Evolutionary conservation across 2,797 vertebrate genomes (phyloP).

Genomic region (Ataeniobius toweri): DNA sequence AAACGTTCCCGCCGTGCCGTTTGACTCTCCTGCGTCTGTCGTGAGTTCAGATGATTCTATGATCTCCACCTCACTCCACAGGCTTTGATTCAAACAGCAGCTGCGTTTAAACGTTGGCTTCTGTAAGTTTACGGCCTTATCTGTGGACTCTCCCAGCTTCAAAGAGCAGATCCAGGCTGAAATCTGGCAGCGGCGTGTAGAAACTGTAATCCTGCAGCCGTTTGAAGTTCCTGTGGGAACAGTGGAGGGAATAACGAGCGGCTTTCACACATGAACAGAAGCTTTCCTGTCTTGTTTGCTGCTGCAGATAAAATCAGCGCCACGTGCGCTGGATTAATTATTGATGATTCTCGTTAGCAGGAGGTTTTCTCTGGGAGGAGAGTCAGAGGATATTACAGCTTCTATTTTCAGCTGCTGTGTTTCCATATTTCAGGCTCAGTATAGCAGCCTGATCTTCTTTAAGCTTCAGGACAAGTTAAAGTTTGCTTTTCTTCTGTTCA

Average conservation of each 20-base stretch:
- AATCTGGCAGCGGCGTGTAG: constrained; percentile 8
- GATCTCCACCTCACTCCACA: constrained; percentile 1
- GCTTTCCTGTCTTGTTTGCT: constrained; percentile 27
- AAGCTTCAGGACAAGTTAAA: too few relatives aligned
- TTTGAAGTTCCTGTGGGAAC: constrained; percentile 63
- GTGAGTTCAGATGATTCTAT: too few relatives aligned
- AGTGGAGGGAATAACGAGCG: constrained; percentile 54
- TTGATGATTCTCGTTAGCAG: constrained; percentile 18
- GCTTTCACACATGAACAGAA: constrained; percentile 42
- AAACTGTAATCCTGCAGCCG: constrained; percentile 58
- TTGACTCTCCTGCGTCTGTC: background rate
- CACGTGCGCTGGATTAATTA: constrained; percentile 16
- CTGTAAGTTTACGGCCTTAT: constrained; percentile 39
- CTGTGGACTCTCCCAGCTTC: constrained; percentile 32
- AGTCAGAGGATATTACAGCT: background rate
- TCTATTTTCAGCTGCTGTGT: too few relatives aligned
- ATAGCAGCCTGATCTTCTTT: too few relatives aligned
- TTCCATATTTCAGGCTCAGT: too few relatives aligned
- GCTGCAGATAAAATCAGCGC: constrained; percentile 1
- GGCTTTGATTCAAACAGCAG: constrained; percentile 36
- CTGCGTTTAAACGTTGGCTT: constrained; percentile 20
- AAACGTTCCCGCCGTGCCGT: too few relatives aligned
- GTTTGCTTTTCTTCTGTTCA: too few relatives aligned
- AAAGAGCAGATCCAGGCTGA: constrained; percentile 32
- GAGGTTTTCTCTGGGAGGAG: background rate